These are phyloP conservation scores for Nyctibius grandis DNA, from an alignment of 2,797 vertebrate species.

Conservation along the genomic window DNA sequence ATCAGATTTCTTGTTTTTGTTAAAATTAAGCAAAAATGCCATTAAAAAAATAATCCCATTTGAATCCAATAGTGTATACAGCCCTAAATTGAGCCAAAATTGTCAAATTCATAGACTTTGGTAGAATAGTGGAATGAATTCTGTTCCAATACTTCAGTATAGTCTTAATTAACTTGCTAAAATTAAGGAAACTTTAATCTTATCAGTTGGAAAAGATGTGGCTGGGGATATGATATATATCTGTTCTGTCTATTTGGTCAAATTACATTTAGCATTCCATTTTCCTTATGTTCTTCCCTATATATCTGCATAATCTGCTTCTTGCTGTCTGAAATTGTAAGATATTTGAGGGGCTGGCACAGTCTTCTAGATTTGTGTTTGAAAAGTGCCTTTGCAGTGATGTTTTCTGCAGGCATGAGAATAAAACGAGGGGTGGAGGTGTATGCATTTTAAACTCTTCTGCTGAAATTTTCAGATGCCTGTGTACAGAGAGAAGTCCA, in stretches of 20 bases:
- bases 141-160: neutral
- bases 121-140: neutral
- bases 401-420: neutral
- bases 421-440: accelerated
- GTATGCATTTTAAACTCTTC: neutral
- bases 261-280: neutral
- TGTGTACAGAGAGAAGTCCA: neutral
- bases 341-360: neutral
- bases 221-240: neutral
- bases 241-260: neutral
- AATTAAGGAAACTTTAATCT: neutral
- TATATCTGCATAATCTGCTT: neutral
- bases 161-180: neutral
- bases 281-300: neutral
- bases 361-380: neutral
- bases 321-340: neutral
- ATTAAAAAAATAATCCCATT: neutral
- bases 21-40: neutral
- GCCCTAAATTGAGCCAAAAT: neutral
- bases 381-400: neutral
- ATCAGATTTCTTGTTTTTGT: accelerated
- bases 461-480: neutral
- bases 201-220: neutral
- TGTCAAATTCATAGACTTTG: neutral
- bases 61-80: neutral